Conservation (phyloP, 2,797 vertebrate species). For the Micrastur ruficollis region DNA sequence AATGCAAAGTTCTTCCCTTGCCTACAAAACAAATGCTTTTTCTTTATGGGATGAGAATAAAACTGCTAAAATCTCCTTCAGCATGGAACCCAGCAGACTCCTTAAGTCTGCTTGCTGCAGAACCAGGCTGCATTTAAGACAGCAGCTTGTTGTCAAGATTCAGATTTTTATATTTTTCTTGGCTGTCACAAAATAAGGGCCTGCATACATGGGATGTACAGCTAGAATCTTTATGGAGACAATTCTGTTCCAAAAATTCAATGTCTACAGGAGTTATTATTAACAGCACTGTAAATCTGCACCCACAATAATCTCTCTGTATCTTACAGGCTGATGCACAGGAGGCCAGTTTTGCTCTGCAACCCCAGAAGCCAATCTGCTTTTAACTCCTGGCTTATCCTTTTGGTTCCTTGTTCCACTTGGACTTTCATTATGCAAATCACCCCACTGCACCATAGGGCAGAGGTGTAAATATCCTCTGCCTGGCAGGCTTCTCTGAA, state of each 20-base stretch:
- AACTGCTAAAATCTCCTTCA: background rate
- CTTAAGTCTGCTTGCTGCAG: background rate
- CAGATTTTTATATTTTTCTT: background rate
- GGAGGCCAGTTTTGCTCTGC: background rate
- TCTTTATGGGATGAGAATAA: background rate
- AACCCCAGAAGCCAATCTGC: background rate
- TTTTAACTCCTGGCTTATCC: conserved; percentile 10
- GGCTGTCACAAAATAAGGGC: background rate
- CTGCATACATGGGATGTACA: background rate
- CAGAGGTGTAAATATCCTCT: conserved; percentile 41
- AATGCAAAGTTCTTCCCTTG: background rate
- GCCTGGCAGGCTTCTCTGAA: conserved; percentile 38
- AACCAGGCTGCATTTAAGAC: background rate
- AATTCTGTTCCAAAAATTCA: background rate
- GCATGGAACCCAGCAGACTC: background rate
- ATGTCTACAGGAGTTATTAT: background rate
- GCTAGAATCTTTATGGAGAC: background rate
- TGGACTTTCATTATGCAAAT: conserved; percentile 54
- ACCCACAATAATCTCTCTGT: background rate
- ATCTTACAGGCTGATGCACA: background rate
- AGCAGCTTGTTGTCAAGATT: background rate
- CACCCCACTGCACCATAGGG: background rate
- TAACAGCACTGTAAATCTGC: background rate
- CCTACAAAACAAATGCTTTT: background rate
- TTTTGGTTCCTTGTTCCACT: conserved; percentile 3